Base-by-base conservation (phyloP, 1,140 invertebrate genomes). In the Temnothorax curvispinosus region DNA sequence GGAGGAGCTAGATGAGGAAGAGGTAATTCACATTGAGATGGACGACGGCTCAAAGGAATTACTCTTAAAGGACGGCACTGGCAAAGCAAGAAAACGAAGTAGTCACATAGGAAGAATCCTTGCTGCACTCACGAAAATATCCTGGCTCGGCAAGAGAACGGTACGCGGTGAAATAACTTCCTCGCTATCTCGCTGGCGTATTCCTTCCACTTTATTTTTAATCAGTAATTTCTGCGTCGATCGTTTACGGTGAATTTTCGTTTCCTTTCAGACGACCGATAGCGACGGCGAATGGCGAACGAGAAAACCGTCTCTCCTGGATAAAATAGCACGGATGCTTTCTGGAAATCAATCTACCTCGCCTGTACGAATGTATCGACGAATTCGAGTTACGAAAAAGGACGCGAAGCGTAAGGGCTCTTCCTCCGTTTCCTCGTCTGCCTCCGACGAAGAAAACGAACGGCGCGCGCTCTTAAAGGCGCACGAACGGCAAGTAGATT, bases 1-100 rank as follows among this genome's bases (percentile, higher is more conserved):
- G n/a, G 92, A 93, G 65, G 88, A 91, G 18, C 52, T 91, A 32
- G 89, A 90, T 21, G 93, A 92, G n/a, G 91, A 92, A 18, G 88
- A 91, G 86, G 75, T 92, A 27, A 86, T 92, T 56, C 90, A 93
- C 27, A 82, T 91, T 8, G 92, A 93, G 65, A 65, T 93, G 7
- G 91, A 89, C 38, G 72, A 86, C 32, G 78, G 60, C 3, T 88
- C 86, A 18, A 78, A 92, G 50, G 81, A 92, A 67, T 69, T 88
- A 62, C 60, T 92, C 7, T 35, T 75, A 50, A 91, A 77, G 56
- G 78, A 87, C 47, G 82, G 38, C 41, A 21, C 9, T 13, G 67
- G 62, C 77, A 71, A 85, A 74, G 50, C 15, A 18, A 88, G 69
- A 54, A 92, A 88, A 86, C 87, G 38, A 15, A 87, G 78, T 72